Conservation (phyloP, 2,797 vertebrate species). For the Mus minutoides region DNA sequence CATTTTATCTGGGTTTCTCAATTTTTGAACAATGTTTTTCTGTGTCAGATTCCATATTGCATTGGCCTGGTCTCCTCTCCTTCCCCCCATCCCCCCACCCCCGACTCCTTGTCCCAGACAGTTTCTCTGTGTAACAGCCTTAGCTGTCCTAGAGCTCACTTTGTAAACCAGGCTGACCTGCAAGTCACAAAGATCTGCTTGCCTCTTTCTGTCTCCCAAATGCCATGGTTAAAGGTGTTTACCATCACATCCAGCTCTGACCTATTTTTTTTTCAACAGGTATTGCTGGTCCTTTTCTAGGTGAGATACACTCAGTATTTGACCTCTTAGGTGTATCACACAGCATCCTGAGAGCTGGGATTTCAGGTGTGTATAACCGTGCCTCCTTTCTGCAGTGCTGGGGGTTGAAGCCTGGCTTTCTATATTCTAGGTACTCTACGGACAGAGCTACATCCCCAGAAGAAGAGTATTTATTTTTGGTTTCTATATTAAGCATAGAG, state of each 20-base stretch:
- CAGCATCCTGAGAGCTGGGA: background rate
- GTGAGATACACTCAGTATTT: background rate
- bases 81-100: too few relatives aligned
- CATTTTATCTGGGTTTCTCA: background rate
- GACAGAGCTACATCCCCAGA: background rate
- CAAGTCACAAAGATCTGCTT: background rate
- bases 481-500: background rate
- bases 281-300: background rate
- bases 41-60: background rate
- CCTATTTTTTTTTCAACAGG: background rate
- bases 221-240: too few relatives aligned
- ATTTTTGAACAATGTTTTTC: background rate
- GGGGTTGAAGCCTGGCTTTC: background rate
- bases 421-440: background rate
- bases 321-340: background rate
- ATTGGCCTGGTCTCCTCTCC: background rate
- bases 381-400: background rate
- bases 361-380: background rate
- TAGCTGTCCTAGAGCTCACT: background rate
- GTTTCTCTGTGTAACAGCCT: background rate
- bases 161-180: background rate
- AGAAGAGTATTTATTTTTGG: background rate
- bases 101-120: background rate
- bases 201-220: background rate
- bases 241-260: background rate